Base-by-base conservation (phyloP, 2,113 vertebrate species). In the Rhineura floridana region DNA sequence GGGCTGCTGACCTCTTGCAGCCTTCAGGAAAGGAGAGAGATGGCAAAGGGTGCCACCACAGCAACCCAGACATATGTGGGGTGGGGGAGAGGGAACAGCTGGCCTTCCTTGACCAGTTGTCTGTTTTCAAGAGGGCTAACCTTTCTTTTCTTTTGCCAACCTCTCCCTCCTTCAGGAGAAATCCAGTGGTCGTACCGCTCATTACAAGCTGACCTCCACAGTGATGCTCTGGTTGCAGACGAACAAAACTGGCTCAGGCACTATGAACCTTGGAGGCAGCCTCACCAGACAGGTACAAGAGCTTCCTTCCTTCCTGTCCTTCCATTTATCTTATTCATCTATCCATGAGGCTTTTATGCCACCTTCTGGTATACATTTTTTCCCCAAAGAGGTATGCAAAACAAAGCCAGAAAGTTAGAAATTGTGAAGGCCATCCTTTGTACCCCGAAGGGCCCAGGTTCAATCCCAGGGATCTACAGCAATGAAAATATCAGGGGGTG, bases 191-290 rank as follows among this genome's bases (percentile, higher is more conserved):
- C 99, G 99, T 21, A 99, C 98, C 0, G 99, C 99, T 93, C 99
- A 99, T 95, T 99, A 99, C 96, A 99, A 99, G 96, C 97, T 99
- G 97, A 99, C 99, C 95, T 99, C 99, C 92, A 99, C 99, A 0
- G 99, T 99, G 96, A 99, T 99, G 99, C 97, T 99, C 90, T 99
- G 99, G 99, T 98, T 99, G 95, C 99, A 99, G 94, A 99, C 99
- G 90, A 99, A 98, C 81, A 99, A 99, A 93, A 98, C 98, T 0
- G 98, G 98, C 88, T 99, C 99, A 0, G 99, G 99, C 67, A 99
- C 99, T 92, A 99, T 99, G 98, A 99, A 99, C 97, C 97, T 99
- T 0, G 98, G 99, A 5, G 99, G 99, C 91, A 99, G 99, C 95
- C 98, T 99, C 2, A 99, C 99, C 93, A 98, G 99, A 98, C 99